phyloP scores from a whole-genome alignment of 1,140 invertebrate species.

The Panagrolaimus sp. region DNA sequence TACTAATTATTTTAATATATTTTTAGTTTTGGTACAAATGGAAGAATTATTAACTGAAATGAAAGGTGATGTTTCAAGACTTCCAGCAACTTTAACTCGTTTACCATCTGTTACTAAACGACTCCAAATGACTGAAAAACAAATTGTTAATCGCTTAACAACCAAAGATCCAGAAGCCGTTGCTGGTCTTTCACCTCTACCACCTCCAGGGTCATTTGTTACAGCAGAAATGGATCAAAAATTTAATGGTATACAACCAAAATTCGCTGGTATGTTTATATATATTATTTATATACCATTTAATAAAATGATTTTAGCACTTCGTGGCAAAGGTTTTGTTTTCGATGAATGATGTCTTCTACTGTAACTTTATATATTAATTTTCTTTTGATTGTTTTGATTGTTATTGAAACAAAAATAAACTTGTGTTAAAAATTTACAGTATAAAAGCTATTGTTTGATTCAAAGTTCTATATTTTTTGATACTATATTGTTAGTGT shows the following conservation, averaged over 20 bases:
- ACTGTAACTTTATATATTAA: no score
- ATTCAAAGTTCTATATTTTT: no score
- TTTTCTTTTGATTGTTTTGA: no score
- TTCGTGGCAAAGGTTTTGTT: no score
- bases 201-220: constrained; percentile 56
- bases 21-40: constrained; percentile 86
- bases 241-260: constrained; percentile 54
- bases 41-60: constrained; percentile 97
- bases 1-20: constrained; percentile 17
- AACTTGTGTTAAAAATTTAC: no score
- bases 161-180: constrained; percentile 51
- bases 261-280: no score
- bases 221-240: constrained; percentile 41
- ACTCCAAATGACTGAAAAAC: constrained; percentile 83
- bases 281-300: no score
- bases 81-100: constrained; percentile 89
- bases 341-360: no score
- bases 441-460: no score
- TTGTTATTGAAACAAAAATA: no score
- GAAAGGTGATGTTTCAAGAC: constrained; percentile 95
- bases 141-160: constrained; percentile 50
- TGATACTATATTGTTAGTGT: no score
- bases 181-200: constrained; percentile 45
- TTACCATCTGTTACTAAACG: constrained; percentile 94
- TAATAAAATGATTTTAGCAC: no score